These are phyloP conservation scores for Pogonognathellus flavescens DNA, from an alignment of 1,140 invertebrate genomes.

Conservation along the genomic window DNA sequence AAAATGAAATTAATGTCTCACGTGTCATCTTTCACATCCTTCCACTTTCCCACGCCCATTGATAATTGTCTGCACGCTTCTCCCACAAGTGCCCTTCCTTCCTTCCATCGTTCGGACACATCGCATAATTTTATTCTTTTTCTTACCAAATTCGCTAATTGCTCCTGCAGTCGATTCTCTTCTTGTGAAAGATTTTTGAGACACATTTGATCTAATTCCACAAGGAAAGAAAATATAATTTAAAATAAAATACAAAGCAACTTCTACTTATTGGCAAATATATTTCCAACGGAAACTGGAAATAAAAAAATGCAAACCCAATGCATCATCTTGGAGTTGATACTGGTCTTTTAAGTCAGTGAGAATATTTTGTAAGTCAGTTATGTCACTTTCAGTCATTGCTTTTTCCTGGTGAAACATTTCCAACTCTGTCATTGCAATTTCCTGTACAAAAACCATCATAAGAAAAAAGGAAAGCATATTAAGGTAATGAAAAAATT, in stretches of 20 bases:
- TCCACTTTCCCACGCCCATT: conserved; percentile 55
- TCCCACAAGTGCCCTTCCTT: conserved; percentile 52
- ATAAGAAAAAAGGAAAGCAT: not conserved
- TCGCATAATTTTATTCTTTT: conserved; percentile 61
- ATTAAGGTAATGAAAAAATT: too few species aligned
- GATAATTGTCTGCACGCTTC: conserved; percentile 62
- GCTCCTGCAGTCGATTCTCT: conserved; percentile 37
- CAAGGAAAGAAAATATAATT: too few species aligned
- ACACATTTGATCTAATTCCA: conserved; percentile 35
- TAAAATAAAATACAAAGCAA: too few species aligned
- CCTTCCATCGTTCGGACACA: conserved; percentile 63
- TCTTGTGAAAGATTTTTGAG: conserved; percentile 19
- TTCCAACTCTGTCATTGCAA: conserved; percentile 62
- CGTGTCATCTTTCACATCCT: conserved; percentile 56
- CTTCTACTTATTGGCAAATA: too few species aligned
- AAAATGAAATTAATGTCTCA: not conserved
- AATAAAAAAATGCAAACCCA: conserved; percentile 27
- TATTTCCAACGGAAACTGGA: not conserved
- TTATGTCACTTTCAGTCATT: conserved; percentile 59
- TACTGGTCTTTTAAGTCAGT: conserved; percentile 53
- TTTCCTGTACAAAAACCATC: conserved; percentile 56
- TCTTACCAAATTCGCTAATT: conserved; percentile 58
- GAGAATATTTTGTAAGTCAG: conserved; percentile 52
- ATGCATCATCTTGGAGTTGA: conserved; percentile 56
- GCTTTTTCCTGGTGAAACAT: conserved; percentile 64